These are phyloP conservation scores for Dasyornis broadbenti DNA, from an alignment of 2,113 vertebrate species.

Conservation along the genomic window DNA sequence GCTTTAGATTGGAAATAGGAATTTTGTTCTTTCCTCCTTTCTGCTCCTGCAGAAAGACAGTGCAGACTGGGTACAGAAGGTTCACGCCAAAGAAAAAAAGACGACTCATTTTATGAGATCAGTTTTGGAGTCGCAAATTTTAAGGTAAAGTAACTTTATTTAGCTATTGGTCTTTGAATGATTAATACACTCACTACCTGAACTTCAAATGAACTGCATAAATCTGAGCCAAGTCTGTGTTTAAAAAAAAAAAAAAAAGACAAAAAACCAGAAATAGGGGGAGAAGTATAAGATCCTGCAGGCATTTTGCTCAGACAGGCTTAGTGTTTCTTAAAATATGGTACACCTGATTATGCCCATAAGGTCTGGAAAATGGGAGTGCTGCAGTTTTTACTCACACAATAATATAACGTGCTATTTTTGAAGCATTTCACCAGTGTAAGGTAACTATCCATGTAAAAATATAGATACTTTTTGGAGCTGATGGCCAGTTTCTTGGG, in stretches of 20 bases:
- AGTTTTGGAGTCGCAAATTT: not conserved
- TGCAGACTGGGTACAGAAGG: not conserved
- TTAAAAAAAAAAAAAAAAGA: not conserved
- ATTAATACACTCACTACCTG: not conserved
- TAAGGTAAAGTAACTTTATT: not conserved
- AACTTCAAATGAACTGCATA: constrained; percentile 35
- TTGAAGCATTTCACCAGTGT: not conserved
- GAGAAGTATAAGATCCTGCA: not conserved
- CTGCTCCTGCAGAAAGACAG: not conserved
- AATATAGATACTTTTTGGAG: not conserved
- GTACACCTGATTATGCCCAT: not conserved
- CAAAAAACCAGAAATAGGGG: not conserved
- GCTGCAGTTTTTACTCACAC: not conserved
- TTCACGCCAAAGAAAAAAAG: not conserved
- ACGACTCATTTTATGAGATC: not conserved
- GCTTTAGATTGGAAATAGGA: not conserved
- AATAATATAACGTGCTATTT: not conserved
- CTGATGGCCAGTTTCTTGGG: not conserved
- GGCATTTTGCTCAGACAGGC: not conserved
- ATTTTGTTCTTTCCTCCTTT: not conserved
- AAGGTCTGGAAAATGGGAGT: not conserved
- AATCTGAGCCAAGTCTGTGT: not conserved
- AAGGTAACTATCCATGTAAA: not conserved
- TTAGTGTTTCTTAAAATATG: constrained; percentile 28
- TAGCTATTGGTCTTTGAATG: not conserved